A percentile compares a stretch with the other conserved stretches of the same genome.
These are phyloP conservation scores for Platycnemis pennipes DNA, from an alignment of 2,888 invertebrate genomes.

Conservation along the genomic window DNA sequence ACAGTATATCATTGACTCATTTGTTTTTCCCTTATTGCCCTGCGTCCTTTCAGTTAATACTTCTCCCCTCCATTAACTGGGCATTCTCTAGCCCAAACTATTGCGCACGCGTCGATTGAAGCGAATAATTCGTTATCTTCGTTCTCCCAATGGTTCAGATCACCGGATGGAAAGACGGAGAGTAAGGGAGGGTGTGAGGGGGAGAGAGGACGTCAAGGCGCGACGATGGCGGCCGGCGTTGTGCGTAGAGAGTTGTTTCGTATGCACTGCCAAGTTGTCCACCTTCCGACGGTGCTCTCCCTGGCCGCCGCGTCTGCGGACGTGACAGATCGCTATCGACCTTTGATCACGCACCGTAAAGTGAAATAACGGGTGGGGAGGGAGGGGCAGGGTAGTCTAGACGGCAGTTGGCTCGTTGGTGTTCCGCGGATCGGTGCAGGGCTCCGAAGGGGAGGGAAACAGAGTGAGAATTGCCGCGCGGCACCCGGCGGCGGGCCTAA, in stretches of 20 bases:
- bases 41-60: no score
- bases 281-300: background rate
- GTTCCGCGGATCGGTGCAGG: background rate
- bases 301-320: background rate
- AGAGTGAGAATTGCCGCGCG: constrained; percentile 3
- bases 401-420: background rate
- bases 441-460: background rate
- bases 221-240: background rate
- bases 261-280: constrained; percentile 41
- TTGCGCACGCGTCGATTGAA: no score
- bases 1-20: no score
- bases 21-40: no score
- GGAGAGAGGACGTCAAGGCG: background rate
- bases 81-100: no score
- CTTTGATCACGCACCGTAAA: constrained; percentile 57
- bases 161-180: no score
- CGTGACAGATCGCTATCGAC: constrained; percentile 57
- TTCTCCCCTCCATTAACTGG: no score
- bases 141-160: no score
- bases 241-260: background rate
- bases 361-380: constrained; percentile 15
- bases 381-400: background rate
- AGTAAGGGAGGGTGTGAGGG: no score
- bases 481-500: background rate
- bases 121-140: no score